phyloP scores from a whole-genome alignment of 2,888 invertebrate species.

The Caenorhabditis sp. region DNA sequence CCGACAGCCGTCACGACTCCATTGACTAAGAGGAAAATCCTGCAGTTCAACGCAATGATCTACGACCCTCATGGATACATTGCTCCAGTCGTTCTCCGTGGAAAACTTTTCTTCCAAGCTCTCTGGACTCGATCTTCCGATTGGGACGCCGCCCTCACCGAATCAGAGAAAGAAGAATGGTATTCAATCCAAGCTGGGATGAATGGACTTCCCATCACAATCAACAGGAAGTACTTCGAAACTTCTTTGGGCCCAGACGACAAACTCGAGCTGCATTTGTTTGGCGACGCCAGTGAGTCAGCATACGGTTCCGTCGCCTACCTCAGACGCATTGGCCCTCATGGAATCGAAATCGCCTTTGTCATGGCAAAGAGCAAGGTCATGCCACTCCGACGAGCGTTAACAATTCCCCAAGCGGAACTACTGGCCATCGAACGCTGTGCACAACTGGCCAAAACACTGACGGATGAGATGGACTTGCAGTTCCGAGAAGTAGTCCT shows the following conservation, averaged over 20 bases:
- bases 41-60: slow-evolving; percentile 1
- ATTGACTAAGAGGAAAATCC: slow-evolving; percentile 11
- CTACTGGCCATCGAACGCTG: slow-evolving; percentile 1
- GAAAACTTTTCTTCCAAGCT: slow-evolving; percentile 46
- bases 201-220: slow-evolving; percentile 4
- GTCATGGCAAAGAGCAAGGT: slow-evolving; percentile 61
- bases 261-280: slow-evolving; percentile 23
- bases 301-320: slow-evolving; percentile 31
- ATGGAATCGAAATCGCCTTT: slow-evolving; percentile 44
- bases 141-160: slow-evolving; percentile 42
- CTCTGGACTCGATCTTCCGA: background rate
- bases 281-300: slow-evolving; percentile 5
- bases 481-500: background rate
- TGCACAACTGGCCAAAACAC: background rate
- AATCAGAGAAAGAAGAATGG: slow-evolving; percentile 3
- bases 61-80: slow-evolving; percentile 52
- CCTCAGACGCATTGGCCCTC: background rate
- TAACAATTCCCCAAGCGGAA: slow-evolving; percentile 19
- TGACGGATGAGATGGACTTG: background rate
- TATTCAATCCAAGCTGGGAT: background rate
- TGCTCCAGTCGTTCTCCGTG: slow-evolving; percentile 31
- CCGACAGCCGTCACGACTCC: background rate
- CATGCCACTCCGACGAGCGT: background rate
- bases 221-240: background rate
- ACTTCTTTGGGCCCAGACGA: background rate